Percentiles rank a stretch among this genome's conserved stretches.
These are phyloP conservation scores for Cygnus olor DNA, from an alignment of 2,797 vertebrate species.

Conservation along the genomic window DNA sequence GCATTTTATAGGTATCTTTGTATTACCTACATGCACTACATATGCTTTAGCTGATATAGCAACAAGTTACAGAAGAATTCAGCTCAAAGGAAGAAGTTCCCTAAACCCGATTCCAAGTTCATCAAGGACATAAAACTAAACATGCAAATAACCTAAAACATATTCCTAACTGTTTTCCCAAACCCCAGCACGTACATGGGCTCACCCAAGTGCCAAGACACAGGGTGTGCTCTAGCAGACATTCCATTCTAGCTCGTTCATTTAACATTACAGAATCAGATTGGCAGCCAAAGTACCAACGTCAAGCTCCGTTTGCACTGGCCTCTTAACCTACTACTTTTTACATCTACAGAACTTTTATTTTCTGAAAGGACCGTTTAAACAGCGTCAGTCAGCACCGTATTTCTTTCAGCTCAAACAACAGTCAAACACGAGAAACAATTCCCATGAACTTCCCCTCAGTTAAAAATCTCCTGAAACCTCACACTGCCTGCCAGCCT, in stretches of 20 bases:
- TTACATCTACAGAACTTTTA: neutral
- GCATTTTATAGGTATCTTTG: neutral
- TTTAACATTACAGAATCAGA: conserved; percentile 16
- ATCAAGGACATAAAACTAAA: neutral
- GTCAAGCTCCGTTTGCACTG: neutral
- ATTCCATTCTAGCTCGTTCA: conserved; percentile 48
- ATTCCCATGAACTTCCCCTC: neutral
- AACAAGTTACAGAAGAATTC: neutral
- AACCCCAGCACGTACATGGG: neutral
- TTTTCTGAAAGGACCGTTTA: neutral
- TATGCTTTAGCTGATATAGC: neutral
- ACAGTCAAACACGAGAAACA: neutral
- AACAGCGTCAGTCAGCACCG: neutral
- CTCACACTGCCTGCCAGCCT: neutral
- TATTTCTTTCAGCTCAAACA: neutral
- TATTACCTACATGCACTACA: neutral
- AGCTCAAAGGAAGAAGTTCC: neutral
- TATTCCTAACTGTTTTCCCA: neutral
- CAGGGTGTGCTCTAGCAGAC: conserved; percentile 26
- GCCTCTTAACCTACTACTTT: neutral
- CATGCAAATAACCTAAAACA: neutral
- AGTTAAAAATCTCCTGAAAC: neutral
- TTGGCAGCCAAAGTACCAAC: neutral
- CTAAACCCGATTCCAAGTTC: neutral
- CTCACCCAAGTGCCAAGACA: neutral